Evolutionary conservation across 2,113 vertebrate species (phyloP).

Genomic region (Pogonocichla stellata): DNA sequence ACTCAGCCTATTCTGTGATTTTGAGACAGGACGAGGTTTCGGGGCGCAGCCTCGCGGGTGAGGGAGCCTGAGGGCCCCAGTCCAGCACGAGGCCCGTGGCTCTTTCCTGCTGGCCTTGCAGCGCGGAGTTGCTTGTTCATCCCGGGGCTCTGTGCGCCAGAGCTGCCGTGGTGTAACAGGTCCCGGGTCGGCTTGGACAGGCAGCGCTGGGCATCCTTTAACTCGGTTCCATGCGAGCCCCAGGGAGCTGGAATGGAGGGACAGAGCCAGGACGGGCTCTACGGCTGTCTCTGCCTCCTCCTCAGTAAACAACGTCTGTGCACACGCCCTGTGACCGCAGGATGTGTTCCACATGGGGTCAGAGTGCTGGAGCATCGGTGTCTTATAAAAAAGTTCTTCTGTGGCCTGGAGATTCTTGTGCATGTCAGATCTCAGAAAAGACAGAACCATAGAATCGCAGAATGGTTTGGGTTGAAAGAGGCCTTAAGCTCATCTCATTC

Average conservation of each 20-base stretch:
- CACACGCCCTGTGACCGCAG: neutral
- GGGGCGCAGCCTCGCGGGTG: neutral
- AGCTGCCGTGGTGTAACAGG: accelerated
- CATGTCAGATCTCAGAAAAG: neutral
- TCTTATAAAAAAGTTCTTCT: neutral
- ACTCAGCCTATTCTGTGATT: accelerated
- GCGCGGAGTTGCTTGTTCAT: neutral
- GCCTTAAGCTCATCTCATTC: too few relatives aligned
- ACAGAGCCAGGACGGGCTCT: accelerated
- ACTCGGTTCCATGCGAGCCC: accelerated
- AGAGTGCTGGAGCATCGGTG: accelerated
- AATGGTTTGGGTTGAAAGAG: neutral
- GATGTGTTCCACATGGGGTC: neutral
- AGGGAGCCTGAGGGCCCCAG: neutral
- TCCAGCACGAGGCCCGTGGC: accelerated
- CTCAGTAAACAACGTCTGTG: accelerated
- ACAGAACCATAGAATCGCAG: neutral
- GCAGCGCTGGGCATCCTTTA: neutral
- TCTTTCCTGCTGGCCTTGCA: neutral
- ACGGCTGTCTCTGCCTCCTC: neutral
- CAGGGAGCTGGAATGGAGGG: accelerated
- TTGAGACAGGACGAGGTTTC: neutral
- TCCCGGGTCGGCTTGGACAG: neutral
- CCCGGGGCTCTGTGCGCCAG: neutral
- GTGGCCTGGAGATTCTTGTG: accelerated